phyloP scores from a whole-genome alignment of 1,140 invertebrate species.

The Heliconius himera region DNA sequence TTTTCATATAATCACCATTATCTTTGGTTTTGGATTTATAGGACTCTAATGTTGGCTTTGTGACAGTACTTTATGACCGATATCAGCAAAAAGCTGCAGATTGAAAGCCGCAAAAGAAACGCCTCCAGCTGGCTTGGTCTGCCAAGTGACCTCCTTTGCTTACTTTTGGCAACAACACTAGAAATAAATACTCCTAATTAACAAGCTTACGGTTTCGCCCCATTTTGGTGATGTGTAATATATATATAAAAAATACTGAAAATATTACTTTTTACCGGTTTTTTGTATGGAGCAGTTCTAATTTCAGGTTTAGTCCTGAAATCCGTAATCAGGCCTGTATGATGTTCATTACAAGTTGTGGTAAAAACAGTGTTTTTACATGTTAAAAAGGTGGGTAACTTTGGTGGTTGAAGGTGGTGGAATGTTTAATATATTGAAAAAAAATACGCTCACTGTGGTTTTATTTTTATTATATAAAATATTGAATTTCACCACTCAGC shows the following conservation, averaged over 20 bases:
- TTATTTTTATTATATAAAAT: no score
- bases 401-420: neutral
- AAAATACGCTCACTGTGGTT: no score
- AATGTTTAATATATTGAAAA: no score
- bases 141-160: conserved; percentile 40
- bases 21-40: conserved; percentile 4
- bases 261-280: neutral
- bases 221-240: conserved; percentile 3
- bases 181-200: conserved; percentile 45
- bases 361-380: neutral
- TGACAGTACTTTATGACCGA: conserved; percentile 14
- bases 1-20: conserved; percentile 1
- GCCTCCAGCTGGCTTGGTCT: conserved; percentile 33
- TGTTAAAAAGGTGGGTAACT: neutral
- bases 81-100: conserved; percentile 9
- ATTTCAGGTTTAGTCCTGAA: neutral
- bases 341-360: neutral
- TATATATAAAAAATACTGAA: neutral
- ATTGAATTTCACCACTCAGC: no score
- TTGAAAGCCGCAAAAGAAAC: conserved; percentile 17
- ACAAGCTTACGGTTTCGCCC: conserved; percentile 32
- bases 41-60: conserved; percentile 16
- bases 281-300: neutral
- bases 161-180: conserved; percentile 41
- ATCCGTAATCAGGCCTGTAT: neutral